Evolutionary conservation across 2,797 vertebrate genomes (phyloP).

Genomic region (Neosalanx taihuensis): DNA sequence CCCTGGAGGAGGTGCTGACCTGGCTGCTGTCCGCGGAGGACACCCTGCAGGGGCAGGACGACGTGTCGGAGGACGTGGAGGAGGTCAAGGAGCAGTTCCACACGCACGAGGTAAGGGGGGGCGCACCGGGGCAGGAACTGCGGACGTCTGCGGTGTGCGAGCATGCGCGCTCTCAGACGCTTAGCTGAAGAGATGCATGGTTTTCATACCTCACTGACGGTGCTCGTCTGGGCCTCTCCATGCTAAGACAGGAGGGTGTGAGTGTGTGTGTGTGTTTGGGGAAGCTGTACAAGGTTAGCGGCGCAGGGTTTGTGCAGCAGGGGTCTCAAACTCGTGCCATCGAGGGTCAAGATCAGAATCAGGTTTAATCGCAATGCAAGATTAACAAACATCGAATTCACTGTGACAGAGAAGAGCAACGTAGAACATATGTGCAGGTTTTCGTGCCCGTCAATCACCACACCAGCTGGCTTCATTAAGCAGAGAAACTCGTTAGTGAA

Average conservation of each 20-base stretch:
- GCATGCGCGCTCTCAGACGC: neutral
- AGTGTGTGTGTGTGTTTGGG: neutral
- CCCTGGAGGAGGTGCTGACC: constrained; percentile 95
- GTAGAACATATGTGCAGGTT: too few relatives aligned
- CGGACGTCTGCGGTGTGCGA: neutral
- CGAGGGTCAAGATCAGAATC: too few relatives aligned
- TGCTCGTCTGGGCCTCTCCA: neutral
- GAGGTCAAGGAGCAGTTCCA: constrained; percentile 98
- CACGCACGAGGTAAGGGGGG: constrained; percentile 84
- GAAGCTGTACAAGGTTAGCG: too few relatives aligned
- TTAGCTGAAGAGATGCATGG: neutral
- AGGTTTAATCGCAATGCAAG: too few relatives aligned
- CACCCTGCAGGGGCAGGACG: constrained; percentile 85
- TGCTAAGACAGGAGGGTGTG: neutral
- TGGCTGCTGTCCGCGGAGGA: constrained; percentile 97
- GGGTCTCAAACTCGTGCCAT: too few relatives aligned
- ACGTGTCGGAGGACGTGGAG: constrained; percentile 92
- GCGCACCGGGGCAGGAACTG: neutral
- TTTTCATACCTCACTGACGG: neutral
- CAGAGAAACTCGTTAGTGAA: too few relatives aligned
- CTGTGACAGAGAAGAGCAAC: too few relatives aligned
- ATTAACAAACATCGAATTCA: too few relatives aligned
- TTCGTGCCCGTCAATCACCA: too few relatives aligned
- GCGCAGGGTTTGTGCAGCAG: too few relatives aligned
- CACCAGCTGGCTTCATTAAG: too few relatives aligned